A percentile compares a stretch with the other conserved stretches of the same genome.
These are phyloP conservation scores for Entosphenus tridentatus DNA, from an alignment of 2,113 vertebrate genomes.

Conservation along the genomic window DNA sequence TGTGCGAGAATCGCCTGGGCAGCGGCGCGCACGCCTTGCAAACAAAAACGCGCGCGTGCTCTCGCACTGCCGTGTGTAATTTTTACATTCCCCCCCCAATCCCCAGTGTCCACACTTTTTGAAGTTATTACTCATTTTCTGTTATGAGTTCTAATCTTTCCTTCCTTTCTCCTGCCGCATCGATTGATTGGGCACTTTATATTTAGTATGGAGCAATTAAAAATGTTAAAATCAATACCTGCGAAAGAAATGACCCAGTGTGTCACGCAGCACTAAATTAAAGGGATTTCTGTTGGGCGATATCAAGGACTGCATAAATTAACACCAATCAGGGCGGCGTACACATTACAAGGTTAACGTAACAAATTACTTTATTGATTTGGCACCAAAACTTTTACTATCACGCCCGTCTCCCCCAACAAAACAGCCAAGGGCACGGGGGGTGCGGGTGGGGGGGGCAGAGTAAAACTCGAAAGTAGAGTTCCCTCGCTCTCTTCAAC, in stretches of 20 bases:
- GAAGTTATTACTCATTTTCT: no score
- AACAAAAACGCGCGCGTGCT: no score
- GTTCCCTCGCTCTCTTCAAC: no score
- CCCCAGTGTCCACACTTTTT: no score
- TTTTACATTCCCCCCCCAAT: no score
- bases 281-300: constrained; percentile 5
- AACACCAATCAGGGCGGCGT: constrained; percentile 3
- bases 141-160: no score
- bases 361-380: constrained; percentile 6
- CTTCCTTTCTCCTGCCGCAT: no score
- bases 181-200: not conserved
- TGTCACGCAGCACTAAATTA: constrained; percentile 4
- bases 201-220: constrained; percentile 6
- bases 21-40: no score
- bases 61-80: no score
- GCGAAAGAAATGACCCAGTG: constrained; percentile 4
- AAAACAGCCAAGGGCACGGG: constrained; percentile 2
- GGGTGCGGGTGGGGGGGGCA: not conserved
- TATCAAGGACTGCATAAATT: constrained; percentile 5
- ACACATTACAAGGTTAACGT: constrained; percentile 4
- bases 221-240: constrained; percentile 1
- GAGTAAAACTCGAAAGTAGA: not conserved
- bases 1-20: no score
- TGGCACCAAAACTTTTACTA: not conserved
- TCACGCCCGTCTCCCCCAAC: not conserved